Base-by-base conservation (phyloP, 2,888 invertebrate genomes). In the Nasonovia ribisnigri region DNA sequence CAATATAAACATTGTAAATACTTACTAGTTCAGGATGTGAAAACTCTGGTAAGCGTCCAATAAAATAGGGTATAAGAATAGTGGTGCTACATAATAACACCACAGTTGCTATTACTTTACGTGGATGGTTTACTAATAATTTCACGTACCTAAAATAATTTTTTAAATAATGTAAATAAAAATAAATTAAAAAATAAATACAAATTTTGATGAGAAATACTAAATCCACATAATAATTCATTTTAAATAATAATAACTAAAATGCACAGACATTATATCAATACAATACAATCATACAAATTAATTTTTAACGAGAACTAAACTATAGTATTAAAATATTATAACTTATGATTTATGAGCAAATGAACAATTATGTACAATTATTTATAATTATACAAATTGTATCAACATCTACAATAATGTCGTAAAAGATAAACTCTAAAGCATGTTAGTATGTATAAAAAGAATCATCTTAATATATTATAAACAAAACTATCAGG, bases 21-120 rank as follows among this genome's bases (percentile, higher is more conserved):
- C 88, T 88, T 77, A 93, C 93, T 51, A 93, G 93, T 86, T 93
- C 93, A 20, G 93, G 93, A 11, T 93, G 93, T 93, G 93, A 93
- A 87, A 93, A 93, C 93, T 93, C 86, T 60, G 93, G 93, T 93
- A 90, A 86, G 3, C 90, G 93, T 29, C 93, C 93, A 86, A 93
- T 60, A 26, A 86, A 60, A 93, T 87, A 90, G 6, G 93, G 93
- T 67, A 93, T 86, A 43, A 93, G 29, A 86, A 93, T 93, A 67
- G 93, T 90, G 90, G 42, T 67, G 42, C 84, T 90, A 51, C 93
- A 90, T 67, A 93, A 90, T 48, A 93, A 84, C 57, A 93, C 36
- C 48, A 93, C 86, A 86, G 43, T 90, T 86, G 86, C 13, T 90
- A 93, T 93, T 60, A 93, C 67, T 29, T 90, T 93, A 86, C 90